Base-by-base conservation (phyloP, 1,140 invertebrate genomes). In the Zophobas atratus region DNA sequence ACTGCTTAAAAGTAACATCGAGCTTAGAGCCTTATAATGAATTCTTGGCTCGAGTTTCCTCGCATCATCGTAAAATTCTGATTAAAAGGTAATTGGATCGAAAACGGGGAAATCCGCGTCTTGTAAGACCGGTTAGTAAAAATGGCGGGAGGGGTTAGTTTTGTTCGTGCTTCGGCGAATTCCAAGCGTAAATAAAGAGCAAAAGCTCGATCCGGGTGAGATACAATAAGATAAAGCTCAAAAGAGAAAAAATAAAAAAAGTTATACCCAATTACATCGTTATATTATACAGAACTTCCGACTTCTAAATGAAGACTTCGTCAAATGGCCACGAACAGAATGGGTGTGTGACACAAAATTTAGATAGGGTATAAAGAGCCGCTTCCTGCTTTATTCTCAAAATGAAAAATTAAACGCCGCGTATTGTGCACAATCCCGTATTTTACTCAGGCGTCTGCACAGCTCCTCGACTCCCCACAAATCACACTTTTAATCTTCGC, bases 271-370 rank as follows among this genome's bases (percentile, higher is more conserved):
- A 67, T 67, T 67, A 67, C 38, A 67, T 67, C 60, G 60, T 67
- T 67, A 67, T 67, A 67, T 67, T 67, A 67, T 67, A 41, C 60
- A 67, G 60, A 39, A 43, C 60, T 67, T 67, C 60, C 60, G 60
- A 67, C 60, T 67, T 67, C 60, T 67, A 67, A 67, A 67, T 67
- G 60, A 67, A 67, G 60, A 67, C 60, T 67, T 67, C 60, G 39
- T 67, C 60, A 36, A 67, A 67, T 67, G 60, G 38, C 39, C 39
- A 67, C 39, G 60, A 67, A 67, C 60, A 43, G 38, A 67, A 67
- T 67, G 60, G 60, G 60, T 67, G 60, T 67, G 60, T 67, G 60
- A 67, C 60, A 67, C 38, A 67, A 67, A 67, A 67, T 67, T 41
- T 67, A 67, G 60, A 67, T 67, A 67, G 60, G 60, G 39, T 67